phyloP scores from a whole-genome alignment of 2,888 invertebrate species.

The Lithophane socia region DNA sequence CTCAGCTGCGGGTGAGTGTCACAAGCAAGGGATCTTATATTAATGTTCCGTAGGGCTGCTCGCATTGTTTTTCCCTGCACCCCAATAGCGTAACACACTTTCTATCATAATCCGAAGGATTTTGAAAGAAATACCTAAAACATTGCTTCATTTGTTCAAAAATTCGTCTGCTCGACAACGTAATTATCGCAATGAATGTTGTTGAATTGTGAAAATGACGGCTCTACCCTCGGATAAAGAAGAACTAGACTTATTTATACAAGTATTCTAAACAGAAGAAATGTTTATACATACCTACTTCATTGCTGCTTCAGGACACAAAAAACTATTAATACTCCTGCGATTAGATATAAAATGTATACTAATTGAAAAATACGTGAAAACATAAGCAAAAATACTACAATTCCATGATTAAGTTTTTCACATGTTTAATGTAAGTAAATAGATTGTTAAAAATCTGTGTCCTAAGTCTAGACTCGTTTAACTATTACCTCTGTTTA shows the following conservation, averaged over 20 bases:
- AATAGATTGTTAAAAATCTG: background rate
- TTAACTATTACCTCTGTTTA: background rate
- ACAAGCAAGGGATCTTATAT: slow-evolving; percentile 10
- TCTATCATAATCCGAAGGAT: background rate
- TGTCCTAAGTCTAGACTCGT: background rate
- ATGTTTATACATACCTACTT: slow-evolving; percentile 1
- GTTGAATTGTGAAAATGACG: background rate
- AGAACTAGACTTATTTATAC: background rate
- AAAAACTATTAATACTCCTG: background rate
- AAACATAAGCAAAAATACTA: background rate
- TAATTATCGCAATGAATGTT: background rate
- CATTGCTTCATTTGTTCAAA: background rate
- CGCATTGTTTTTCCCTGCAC: background rate
- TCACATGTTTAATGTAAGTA: background rate
- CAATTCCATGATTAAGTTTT: background rate
- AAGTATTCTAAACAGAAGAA: background rate
- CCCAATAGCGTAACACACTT: background rate
- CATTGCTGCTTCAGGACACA: background rate
- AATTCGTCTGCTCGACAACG: background rate
- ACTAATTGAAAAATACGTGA: background rate
- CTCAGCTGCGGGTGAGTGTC: slow-evolving; percentile 84
- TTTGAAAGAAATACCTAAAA: background rate
- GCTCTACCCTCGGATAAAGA: background rate
- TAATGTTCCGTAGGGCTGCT: slow-evolving; percentile 18
- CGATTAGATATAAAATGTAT: background rate